Evolutionary conservation across 2,888 invertebrate genomes (phyloP).

Genomic region (Graphium colonna): DNA sequence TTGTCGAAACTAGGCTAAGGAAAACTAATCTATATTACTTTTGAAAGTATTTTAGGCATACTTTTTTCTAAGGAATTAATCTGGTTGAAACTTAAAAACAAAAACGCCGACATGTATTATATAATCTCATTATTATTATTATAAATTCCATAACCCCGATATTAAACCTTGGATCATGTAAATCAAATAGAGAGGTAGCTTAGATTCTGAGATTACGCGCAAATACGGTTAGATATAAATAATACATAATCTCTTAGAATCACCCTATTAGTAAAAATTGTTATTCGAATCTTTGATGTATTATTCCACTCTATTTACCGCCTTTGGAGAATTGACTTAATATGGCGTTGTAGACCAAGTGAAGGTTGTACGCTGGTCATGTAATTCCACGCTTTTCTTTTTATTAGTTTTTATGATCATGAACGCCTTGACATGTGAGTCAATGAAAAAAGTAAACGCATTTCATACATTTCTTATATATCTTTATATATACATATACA

Average conservation of each 20-base stretch:
- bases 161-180: neutral
- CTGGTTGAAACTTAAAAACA: too few relatives aligned
- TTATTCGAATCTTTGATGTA: neutral
- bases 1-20: too few relatives aligned
- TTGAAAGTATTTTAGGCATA: too few relatives aligned
- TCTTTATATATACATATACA: too few relatives aligned
- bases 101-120: too few relatives aligned
- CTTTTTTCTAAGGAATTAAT: too few relatives aligned
- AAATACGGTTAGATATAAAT: neutral
- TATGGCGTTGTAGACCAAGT: neutral
- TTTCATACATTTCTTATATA: slow-evolving; percentile 2
- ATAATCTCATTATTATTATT: too few relatives aligned
- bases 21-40: too few relatives aligned
- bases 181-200: too few relatives aligned
- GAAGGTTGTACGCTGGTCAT: neutral
- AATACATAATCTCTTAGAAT: neutral
- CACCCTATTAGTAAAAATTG: neutral
- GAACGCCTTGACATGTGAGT: slow-evolving; percentile 19
- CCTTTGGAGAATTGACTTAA: neutral
- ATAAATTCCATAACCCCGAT: neutral
- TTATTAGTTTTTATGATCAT: slow-evolving; percentile 10
- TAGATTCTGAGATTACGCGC: too few relatives aligned
- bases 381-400: slow-evolving; percentile 6
- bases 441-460: slow-evolving; percentile 11
- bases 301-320: neutral